Conservation (phyloP, 2,888 invertebrate genomes). For the Galerucella calmariensis region DNA sequence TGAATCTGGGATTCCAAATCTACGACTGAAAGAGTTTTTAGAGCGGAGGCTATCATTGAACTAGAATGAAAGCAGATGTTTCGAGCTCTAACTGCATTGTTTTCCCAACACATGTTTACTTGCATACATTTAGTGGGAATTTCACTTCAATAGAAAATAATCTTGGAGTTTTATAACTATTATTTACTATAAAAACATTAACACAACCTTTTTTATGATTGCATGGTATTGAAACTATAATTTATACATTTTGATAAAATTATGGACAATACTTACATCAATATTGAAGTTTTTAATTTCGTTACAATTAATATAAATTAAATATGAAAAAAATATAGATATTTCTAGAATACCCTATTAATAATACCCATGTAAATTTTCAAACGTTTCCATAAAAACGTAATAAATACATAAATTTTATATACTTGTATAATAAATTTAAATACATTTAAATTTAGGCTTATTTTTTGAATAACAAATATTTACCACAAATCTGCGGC, state of each 20-base stretch:
- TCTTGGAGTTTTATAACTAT: too few relatives aligned
- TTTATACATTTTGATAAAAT: not conserved
- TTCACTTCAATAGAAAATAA: too few relatives aligned
- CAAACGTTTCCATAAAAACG: slow-evolving; percentile 33
- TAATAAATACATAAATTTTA: not conserved
- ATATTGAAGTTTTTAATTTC: slow-evolving; percentile 6
- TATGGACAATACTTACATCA: not conserved
- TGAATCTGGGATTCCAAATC: too few relatives aligned
- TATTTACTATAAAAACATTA: too few relatives aligned
- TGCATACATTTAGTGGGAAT: too few relatives aligned
- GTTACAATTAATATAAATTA: not conserved
- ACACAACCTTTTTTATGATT: too few relatives aligned
- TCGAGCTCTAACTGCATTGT: too few relatives aligned
- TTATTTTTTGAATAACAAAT: slow-evolving; percentile 11
- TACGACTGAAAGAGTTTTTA: too few relatives aligned
- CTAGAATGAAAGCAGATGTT: too few relatives aligned
- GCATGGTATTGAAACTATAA: not conserved
- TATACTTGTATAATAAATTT: not conserved
- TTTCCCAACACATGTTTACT: too few relatives aligned
- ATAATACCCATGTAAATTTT: slow-evolving; percentile 31
- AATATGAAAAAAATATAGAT: not conserved
- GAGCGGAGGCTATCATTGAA: too few relatives aligned
- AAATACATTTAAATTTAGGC: not conserved
- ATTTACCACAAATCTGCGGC: slow-evolving; percentile 9
- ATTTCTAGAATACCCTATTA: slow-evolving; percentile 21